Evolutionary conservation across 2,888 invertebrate genomes (phyloP), one percentile per base, ranked within the genome.

Genomic region (Pammene aurita): DNA sequence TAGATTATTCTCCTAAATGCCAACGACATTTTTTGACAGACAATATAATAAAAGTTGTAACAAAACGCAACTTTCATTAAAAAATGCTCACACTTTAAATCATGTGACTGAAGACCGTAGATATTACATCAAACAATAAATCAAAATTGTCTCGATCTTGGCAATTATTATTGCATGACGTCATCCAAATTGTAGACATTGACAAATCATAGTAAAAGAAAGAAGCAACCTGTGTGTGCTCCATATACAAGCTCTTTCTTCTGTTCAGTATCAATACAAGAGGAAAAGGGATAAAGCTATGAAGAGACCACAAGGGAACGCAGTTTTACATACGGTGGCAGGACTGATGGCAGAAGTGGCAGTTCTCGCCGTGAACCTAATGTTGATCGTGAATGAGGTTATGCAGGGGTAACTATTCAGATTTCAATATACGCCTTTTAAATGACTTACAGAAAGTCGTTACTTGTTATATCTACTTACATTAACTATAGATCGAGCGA

Each of bases 111-210:
- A 44, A 38, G 38, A 38, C 54, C 34, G 48, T 14, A 48, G 18
- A 26, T 4, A 44, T 55, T 46, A 44, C 42, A 55, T 35, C 55
- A 54, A 55, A 50, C 1, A 11, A 50, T 57, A 14, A 57, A 66
- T 66, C 42, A 58, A 57, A 66, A 58, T 56, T 56, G 42, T 26
- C 60, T 38, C 7, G 5, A 41, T n/a, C 56, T 65, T 65, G 26
- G 50, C 57, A 57, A 66, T 58, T 18, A 16, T 26, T 58, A 58
- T 50, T 66, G 50, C 58, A 52, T 66, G 58, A 66, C 66, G 66
- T 42, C 50, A 42, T 66, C 50, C 14, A 57, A 34, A 42, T 38
- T n/a, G 14, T 26, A 65, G 56, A 50, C 41, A 46, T 46, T 14
- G 18, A 42, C 41, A 6, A 38, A 57, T 18, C 11, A 16, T 42